Base-by-base conservation (phyloP, 2,888 invertebrate species). In the Caradrina kadenii region DNA sequence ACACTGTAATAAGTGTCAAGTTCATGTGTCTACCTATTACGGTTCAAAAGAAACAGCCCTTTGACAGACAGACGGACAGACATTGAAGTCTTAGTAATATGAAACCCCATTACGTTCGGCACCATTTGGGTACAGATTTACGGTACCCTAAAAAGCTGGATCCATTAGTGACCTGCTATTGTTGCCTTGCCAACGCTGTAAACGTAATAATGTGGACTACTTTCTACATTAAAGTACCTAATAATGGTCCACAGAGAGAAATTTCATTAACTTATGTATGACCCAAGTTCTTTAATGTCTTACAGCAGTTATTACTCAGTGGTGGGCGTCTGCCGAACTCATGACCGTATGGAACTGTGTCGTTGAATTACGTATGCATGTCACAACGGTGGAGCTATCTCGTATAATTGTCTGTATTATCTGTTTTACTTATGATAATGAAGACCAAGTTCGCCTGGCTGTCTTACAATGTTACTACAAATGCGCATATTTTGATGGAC, bases 291-390 rank as follows among this genome's bases (percentile, higher is more conserved):
- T 56, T 13, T 78, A 71, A 73, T 73, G 56, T 71, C 55, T 76
- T 49, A 21, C n/a, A 39, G 55, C 19, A 60, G 70, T 52, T 67
- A 72, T 64, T 58, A 54, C 45, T 21, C 11, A 21, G 10, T n/a
- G 60, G 21, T 39, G 48, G 42, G 22, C 21, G 42, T 63, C 55
- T 52, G 55, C 26, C 45, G 21, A 56, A 50, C 15, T 22, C 56
- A 42, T 31, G 56, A 21, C 42, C 61, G 49, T 71, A 59, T 78
- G 19, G 52, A 78, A 78, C 1, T 62, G 42, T 78, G 80, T 63
- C 76, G 55, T 21, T 48, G 39, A 63, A 76, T 76, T 74, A 80
- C 50, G 67, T 74, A 76, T 76, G 62, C 80, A 75, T 63, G 59
- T 55, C 80, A 60, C 76, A n/a, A 59, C 61, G 64, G 39, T 49